Conservation (phyloP, 2,797 vertebrate genomes). For the Eulemur mongoz region DNA sequence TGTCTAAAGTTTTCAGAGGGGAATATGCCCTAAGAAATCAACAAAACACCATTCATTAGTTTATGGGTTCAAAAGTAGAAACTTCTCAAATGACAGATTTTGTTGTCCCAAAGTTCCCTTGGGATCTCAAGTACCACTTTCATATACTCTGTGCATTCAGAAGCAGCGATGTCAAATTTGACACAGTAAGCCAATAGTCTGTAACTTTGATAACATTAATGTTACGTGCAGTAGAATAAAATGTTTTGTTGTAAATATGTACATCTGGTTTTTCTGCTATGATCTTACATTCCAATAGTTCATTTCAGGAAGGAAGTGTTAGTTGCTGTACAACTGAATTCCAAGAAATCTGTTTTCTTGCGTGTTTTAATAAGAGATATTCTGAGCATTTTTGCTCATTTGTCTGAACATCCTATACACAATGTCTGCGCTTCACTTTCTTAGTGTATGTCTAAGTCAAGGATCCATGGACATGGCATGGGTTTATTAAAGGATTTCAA, state of each 20-base stretch:
- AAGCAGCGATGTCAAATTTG: not conserved
- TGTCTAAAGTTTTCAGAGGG: not conserved
- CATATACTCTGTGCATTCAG: not conserved
- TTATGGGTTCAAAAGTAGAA: not conserved
- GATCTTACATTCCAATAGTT: not conserved
- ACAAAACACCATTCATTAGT: not conserved
- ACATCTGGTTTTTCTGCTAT: not conserved
- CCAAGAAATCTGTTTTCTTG: not conserved
- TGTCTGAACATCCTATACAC: not conserved
- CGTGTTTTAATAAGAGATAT: not conserved
- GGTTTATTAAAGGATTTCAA: not conserved
- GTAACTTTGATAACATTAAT: not conserved
- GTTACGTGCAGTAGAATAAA: not conserved
- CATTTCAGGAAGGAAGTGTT: not conserved
- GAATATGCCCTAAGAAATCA: not conserved
- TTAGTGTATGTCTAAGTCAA: not conserved
- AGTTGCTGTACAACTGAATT: not conserved
- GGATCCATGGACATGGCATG: too few relatives aligned
- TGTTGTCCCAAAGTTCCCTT: not conserved
- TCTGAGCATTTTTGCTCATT: not conserved
- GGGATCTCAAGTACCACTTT: not conserved
- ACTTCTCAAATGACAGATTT: not conserved
- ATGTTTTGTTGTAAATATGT: not conserved
- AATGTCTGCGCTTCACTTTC: not conserved
- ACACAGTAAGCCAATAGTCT: not conserved